Evolutionary conservation across 1,140 invertebrate species (phyloP).

Genomic region (Latrodectus geometricus): DNA sequence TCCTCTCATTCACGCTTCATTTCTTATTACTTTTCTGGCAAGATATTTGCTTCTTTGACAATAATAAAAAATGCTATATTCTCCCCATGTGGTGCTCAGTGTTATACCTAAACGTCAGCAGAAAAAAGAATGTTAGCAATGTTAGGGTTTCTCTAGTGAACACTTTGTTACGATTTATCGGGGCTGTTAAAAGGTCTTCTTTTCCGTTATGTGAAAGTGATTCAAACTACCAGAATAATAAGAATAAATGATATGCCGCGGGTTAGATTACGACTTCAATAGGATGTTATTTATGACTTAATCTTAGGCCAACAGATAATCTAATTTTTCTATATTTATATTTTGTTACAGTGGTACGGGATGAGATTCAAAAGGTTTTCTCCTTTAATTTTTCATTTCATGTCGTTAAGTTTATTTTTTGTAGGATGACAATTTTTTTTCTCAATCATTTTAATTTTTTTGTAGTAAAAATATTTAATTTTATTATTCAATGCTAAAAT

Average conservation of each 20-base stretch:
- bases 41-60: slow-evolving; percentile 2
- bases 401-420: too few species aligned
- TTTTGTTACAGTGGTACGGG: too few species aligned
- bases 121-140: background rate
- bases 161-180: slow-evolving; percentile 29
- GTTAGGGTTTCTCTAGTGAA: background rate
- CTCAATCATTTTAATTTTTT: too few species aligned
- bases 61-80: background rate
- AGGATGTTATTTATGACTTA: background rate
- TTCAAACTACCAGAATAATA: slow-evolving; percentile 8
- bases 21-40: slow-evolving; percentile 16
- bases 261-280: background rate
- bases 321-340: too few species aligned
- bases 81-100: background rate
- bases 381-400: too few species aligned
- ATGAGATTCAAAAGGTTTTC: too few species aligned
- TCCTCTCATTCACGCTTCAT: slow-evolving; percentile 42
- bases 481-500: too few species aligned
- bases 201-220: slow-evolving; percentile 23
- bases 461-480: too few species aligned
- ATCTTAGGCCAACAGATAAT: background rate
- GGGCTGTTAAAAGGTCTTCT: slow-evolving; percentile 27
- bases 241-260: background rate
- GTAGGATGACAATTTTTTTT: too few species aligned
- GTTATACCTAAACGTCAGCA: slow-evolving; percentile 6